A percentile compares a stretch with the other conserved stretches of the same genome.
Evolutionary conservation across 2,888 invertebrate genomes (phyloP).

Genomic region (Drosophila histrio): DNA sequence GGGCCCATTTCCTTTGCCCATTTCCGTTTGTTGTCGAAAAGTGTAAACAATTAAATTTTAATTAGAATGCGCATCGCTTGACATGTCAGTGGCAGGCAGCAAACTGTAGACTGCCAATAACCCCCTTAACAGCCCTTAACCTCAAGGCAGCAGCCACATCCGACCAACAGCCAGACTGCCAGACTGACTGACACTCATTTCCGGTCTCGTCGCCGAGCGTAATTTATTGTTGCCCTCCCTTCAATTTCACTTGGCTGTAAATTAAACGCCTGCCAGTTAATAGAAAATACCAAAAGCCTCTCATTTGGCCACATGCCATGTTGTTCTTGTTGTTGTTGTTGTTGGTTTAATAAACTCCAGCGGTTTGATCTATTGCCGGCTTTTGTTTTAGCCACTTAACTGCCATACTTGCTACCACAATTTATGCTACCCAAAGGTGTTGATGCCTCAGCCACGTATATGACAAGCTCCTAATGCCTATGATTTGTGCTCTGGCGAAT

Average conservation of each 20-base stretch:
- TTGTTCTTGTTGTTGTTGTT: too few relatives aligned
- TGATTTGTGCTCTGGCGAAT: conserved; percentile 45
- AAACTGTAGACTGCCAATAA: conserved; percentile 28
- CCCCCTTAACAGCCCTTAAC: conserved; percentile 20
- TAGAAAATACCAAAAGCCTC: conserved; percentile 72
- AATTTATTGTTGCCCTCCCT: conserved; percentile 53
- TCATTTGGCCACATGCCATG: conserved; percentile 61
- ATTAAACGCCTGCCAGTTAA: conserved; percentile 72
- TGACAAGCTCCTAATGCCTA: conserved; percentile 44
- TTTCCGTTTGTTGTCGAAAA: conserved; percentile 67
- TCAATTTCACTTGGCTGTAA: conserved; percentile 48
- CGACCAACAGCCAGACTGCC: conserved; percentile 15
- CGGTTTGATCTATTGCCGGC: conserved; percentile 72
- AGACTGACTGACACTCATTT: conserved; percentile 44
- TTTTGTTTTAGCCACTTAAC: conserved; percentile 77
- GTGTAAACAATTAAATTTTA: conserved; percentile 79
- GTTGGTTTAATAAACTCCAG: conserved; percentile 62
- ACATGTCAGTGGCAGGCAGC: conserved; percentile 34
- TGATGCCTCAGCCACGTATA: conserved; percentile 29
- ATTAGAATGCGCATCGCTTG: conserved; percentile 73
- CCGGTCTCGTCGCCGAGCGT: conserved; percentile 53
- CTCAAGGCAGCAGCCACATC: conserved; percentile 25
- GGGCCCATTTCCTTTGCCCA: conserved; percentile 37
- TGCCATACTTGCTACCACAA: conserved; percentile 51
- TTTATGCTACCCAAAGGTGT: conserved; percentile 55